A percentile compares a stretch with the other conserved stretches of the same genome.
Evolutionary conservation across 92 coral and sea anemone genomes (phyloP).

Genomic region (Epizoanthus ramosus): DNA sequence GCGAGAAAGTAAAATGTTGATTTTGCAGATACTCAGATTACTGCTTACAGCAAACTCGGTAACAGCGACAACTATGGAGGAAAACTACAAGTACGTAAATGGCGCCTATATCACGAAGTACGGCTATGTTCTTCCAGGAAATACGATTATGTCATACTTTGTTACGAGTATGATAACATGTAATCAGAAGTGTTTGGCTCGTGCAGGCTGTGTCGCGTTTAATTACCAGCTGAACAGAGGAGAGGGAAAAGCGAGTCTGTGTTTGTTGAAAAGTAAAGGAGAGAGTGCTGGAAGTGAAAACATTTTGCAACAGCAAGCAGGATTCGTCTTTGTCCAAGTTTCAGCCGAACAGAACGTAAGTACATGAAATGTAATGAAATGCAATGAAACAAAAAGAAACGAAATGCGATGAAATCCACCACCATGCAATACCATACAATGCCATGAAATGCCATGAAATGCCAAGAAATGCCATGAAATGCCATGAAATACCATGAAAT

Average conservation of each 20-base stretch:
- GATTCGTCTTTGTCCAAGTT: neutral
- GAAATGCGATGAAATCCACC: no score
- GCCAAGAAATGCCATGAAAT: no score
- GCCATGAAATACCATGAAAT: neutral
- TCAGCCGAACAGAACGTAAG: neutral
- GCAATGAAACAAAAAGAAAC: neutral
- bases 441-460: neutral
- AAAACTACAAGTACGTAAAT: neutral
- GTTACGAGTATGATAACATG: no score
- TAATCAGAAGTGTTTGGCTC: no score
- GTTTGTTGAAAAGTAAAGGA: slow-evolving; percentile 28
- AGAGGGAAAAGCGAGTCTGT: slow-evolving; percentile 10
- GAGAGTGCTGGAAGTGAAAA: neutral
- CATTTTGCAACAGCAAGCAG: neutral
- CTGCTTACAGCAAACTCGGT: no score
- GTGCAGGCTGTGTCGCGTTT: no score
- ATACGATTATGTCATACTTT: no score
- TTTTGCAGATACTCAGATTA: no score
- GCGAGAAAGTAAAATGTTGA: no score
- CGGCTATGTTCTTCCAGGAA: no score
- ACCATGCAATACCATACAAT: no score
- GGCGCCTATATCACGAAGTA: neutral
- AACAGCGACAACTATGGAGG: neutral
- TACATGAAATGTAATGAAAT: neutral
- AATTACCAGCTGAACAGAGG: neutral